A percentile compares a stretch with the other conserved stretches of the same genome.
These are phyloP conservation scores for Platichthys flesus DNA, from an alignment of 2,113 vertebrate species.

Conservation along the genomic window DNA sequence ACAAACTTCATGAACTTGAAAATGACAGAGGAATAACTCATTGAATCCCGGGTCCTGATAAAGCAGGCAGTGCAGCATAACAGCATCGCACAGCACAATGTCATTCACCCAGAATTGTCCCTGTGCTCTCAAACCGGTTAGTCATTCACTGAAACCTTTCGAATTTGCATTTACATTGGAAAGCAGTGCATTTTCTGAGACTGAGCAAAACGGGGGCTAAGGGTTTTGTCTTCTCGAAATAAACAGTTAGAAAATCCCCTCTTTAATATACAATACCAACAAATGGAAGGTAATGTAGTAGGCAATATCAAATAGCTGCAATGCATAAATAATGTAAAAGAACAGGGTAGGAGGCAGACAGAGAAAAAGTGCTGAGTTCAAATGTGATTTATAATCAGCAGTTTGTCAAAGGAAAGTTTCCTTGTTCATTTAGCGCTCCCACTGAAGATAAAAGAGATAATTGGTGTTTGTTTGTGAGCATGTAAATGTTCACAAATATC, in stretches of 20 bases:
- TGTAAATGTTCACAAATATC: background rate
- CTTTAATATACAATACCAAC: constrained; percentile 20
- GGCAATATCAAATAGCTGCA: constrained; percentile 34
- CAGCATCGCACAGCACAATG: background rate
- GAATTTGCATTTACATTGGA: constrained; percentile 46
- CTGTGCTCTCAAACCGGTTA: constrained; percentile 7
- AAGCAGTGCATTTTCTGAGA: constrained; percentile 17
- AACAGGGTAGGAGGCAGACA: background rate
- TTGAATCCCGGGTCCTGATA: constrained; percentile 8
- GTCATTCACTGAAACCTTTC: constrained; percentile 18
- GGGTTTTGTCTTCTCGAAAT: constrained; percentile 29
- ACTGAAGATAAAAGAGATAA: constrained; percentile 21
- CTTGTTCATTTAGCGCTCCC: background rate
- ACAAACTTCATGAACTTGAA: constrained; percentile 19
- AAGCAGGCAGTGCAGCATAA: constrained; percentile 2
- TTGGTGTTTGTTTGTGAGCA: background rate
- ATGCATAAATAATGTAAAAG: background rate
- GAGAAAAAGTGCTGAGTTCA: background rate
- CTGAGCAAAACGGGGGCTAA: background rate
- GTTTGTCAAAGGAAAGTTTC: background rate
- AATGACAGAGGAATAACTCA: constrained; percentile 10
- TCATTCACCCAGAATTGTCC: constrained; percentile 24
- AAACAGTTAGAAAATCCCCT: constrained; percentile 6
- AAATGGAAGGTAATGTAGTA: constrained; percentile 22
- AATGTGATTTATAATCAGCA: constrained; percentile 8